Evolutionary conservation across 2,113 vertebrate genomes (phyloP), one percentile per base, ranked within the genome.

Genomic region (Phalacrocorax aristotelis): DNA sequence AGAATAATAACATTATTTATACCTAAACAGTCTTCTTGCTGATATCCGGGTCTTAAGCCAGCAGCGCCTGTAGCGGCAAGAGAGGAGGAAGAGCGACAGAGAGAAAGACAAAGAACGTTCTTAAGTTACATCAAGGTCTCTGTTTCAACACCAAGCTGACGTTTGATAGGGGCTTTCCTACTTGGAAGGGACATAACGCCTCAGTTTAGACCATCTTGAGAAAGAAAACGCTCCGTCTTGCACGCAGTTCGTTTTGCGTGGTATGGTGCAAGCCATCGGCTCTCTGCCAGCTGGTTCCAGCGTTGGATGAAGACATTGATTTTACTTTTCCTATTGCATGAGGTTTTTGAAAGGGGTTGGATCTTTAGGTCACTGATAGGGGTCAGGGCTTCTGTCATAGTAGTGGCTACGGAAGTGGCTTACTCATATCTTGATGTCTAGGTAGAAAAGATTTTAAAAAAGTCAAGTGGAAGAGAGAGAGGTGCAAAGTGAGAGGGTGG

Each of bases 231-330:
- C 27, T 69, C 5, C 17, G 3, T 18, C 15, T 52, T 38, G 26
- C 0, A 0, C 26, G 64, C 29, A 32, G 49, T n/a, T 68, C 46
- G 32, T 22, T 80, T 19, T 68, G 30, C 27, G 26, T 38, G 57
- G 18, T 5, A 2, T 3, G 70, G 32, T 55, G 61, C 29, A 12
- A 40, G 20, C 49, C 38, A 9, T 1, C 3, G 23, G 49, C 13
- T 15, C 61, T 49, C 44, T 89, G 38, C 19, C 61, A 46, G 10
- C 66, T 83, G 71, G 6, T 26, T 86, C 80, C 29, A 21, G 76
- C 48, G 6, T 7, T 16, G 11, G 16, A 11, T 20, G 36, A 49
- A 61, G 58, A 16, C 0, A 0, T 27, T 66, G 29, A 25, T 83
- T 38, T 77, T 61, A 9, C 30, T 87, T 78, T 72, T 38, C 25